phyloP scores from a whole-genome alignment of 2,113 vertebrate species.

The Theristicus caerulescens region DNA sequence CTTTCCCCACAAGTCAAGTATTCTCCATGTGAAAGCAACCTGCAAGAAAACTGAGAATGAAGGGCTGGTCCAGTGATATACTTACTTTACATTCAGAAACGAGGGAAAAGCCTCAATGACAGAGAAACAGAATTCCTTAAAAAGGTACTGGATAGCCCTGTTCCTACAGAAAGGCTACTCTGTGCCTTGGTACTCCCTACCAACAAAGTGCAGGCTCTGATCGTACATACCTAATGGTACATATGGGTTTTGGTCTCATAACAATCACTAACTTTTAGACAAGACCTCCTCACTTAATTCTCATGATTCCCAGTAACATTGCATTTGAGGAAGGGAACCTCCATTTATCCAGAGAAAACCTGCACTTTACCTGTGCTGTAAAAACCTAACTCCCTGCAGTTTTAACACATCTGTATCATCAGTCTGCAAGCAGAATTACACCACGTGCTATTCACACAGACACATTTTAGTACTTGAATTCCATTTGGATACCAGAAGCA shows the following conservation, averaged over 20 bases:
- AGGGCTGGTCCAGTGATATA: background rate
- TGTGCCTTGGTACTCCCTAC: background rate
- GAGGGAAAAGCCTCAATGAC: background rate
- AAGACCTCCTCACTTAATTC: background rate
- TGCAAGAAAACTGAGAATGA: slow-evolving; percentile 31
- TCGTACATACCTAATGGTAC: background rate
- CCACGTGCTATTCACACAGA: accelerated
- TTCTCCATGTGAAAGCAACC: background rate
- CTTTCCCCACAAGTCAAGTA: slow-evolving; percentile 1
- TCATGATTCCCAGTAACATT: background rate
- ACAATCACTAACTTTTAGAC: background rate
- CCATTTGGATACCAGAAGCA: background rate
- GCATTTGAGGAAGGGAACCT: background rate
- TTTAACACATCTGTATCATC: background rate
- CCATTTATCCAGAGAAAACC: background rate
- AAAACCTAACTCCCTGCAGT: background rate
- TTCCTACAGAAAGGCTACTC: background rate
- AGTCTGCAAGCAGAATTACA: background rate
- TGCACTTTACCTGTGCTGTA: background rate
- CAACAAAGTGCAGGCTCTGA: background rate
- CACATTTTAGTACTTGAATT: background rate
- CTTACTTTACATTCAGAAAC: background rate
- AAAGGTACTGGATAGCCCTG: background rate
- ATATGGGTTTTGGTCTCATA: background rate
- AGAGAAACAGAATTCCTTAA: background rate